A percentile compares a stretch with the other conserved stretches of the same genome.
phyloP scores from a whole-genome alignment of 2,797 vertebrate genomes.

The Tragelaphus eurycerus region DNA sequence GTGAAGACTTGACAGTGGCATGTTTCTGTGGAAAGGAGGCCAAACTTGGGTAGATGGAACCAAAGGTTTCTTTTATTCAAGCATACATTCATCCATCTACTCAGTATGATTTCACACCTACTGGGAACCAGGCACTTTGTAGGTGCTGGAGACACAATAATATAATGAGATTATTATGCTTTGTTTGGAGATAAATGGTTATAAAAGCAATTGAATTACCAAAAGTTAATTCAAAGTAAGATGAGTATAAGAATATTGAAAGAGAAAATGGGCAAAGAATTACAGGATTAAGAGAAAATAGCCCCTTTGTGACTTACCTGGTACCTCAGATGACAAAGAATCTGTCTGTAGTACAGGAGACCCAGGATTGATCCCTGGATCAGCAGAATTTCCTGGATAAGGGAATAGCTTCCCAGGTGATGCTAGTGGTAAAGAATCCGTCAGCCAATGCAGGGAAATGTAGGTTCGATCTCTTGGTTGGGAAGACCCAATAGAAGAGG shows the following conservation, averaged over 20 bases:
- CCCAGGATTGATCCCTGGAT: neutral
- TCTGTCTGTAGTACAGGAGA: neutral
- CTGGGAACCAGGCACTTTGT: neutral
- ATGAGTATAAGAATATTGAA: neutral
- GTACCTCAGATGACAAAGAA: neutral
- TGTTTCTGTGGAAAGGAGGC: neutral
- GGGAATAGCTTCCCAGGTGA: neutral
- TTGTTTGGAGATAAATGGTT: neutral
- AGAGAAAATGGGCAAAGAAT: neutral
- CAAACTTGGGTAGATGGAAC: neutral
- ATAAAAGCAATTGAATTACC: neutral
- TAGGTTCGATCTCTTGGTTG: rapidly evolving
- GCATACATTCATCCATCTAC: neutral
- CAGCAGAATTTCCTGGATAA: neutral
- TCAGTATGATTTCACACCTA: neutral
- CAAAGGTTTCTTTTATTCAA: neutral
- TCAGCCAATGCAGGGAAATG: neutral
- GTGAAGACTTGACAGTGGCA: neutral
- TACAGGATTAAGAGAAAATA: neutral
- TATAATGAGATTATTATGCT: neutral
- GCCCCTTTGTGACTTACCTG: neutral
- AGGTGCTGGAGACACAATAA: neutral
- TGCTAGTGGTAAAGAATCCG: neutral
- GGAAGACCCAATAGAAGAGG: neutral
- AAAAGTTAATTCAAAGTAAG: neutral